Percentiles rank a stretch among this genome's conserved stretches.
Conservation (phyloP, 2,888 invertebrate species). For the Mantis religiosa region DNA sequence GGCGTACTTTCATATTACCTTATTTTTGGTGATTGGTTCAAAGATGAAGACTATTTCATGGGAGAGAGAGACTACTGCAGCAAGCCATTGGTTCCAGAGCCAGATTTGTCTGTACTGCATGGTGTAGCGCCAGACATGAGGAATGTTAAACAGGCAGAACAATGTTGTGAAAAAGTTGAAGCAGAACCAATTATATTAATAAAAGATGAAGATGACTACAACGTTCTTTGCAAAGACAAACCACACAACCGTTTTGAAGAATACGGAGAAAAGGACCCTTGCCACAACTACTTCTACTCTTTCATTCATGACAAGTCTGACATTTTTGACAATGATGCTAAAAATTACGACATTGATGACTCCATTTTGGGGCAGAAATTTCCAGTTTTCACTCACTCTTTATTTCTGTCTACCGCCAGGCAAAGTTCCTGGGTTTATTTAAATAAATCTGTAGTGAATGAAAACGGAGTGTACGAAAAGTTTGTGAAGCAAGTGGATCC, state of each 20-base stretch:
- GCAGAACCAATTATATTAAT: neutral
- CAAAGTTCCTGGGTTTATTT: neutral
- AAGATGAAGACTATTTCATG: constrained; percentile 42
- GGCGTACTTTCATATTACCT: constrained; percentile 56
- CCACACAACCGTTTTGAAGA: neutral
- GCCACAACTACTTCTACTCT: constrained; percentile 12
- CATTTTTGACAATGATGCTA: neutral
- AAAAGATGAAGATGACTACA: neutral
- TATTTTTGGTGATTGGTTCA: constrained; percentile 39
- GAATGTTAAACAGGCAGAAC: neutral
- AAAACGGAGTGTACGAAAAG: constrained; percentile 1
- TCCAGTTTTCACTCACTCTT: neutral
- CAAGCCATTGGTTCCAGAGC: constrained; percentile 37
- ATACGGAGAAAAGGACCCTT: constrained; percentile 5
- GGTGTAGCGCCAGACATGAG: neutral
- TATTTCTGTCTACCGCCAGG: neutral
- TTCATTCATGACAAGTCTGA: neutral
- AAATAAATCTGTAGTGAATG: neutral
- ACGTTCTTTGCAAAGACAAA: neutral
- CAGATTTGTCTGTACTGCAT: neutral
- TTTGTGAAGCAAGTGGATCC: constrained; percentile 6
- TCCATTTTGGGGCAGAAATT: neutral
- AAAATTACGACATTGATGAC: neutral
- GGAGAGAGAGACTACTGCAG: constrained; percentile 52
- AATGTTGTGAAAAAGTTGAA: neutral